Evolutionary conservation across 2,888 invertebrate species (phyloP).

Genomic region (Carabus problematicus): DNA sequence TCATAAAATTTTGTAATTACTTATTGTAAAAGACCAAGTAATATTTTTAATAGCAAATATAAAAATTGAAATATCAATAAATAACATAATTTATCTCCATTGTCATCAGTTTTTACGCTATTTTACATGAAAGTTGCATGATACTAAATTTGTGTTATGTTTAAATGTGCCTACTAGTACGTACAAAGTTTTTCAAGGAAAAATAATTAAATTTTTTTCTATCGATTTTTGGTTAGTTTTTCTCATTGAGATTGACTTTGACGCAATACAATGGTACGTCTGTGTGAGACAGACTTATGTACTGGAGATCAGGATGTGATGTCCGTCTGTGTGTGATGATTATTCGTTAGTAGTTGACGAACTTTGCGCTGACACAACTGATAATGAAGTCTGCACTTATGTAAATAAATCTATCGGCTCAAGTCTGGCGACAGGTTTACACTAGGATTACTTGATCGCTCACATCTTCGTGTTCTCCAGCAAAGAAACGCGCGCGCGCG

Average conservation of each 20-base stretch:
- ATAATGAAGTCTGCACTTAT: constrained; percentile 16
- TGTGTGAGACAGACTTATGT: background rate
- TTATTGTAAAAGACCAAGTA: no score
- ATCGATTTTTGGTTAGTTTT: background rate
- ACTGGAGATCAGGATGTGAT: constrained; percentile 7
- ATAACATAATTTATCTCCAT: background rate
- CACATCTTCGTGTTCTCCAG: constrained; percentile 7
- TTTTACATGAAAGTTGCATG: background rate
- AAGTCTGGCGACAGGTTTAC: constrained; percentile 35
- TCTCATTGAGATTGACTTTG: background rate
- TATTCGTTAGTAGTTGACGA: no score
- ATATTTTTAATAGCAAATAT: no score
- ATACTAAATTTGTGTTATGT: background rate
- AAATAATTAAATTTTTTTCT: constrained; percentile 4
- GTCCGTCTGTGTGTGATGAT: background rate
- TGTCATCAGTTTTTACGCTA: background rate
- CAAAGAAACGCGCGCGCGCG: background rate
- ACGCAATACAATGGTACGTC: background rate
- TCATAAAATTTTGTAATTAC: no score
- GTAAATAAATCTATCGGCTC: constrained; percentile 19
- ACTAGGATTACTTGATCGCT: constrained; percentile 38
- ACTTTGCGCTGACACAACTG: constrained; percentile 10
- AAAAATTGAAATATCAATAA: no score
- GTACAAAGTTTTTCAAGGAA: background rate
- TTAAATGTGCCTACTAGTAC: background rate